phyloP scores from a whole-genome alignment of 2,113 vertebrate species.

The Macrotus californicus region DNA sequence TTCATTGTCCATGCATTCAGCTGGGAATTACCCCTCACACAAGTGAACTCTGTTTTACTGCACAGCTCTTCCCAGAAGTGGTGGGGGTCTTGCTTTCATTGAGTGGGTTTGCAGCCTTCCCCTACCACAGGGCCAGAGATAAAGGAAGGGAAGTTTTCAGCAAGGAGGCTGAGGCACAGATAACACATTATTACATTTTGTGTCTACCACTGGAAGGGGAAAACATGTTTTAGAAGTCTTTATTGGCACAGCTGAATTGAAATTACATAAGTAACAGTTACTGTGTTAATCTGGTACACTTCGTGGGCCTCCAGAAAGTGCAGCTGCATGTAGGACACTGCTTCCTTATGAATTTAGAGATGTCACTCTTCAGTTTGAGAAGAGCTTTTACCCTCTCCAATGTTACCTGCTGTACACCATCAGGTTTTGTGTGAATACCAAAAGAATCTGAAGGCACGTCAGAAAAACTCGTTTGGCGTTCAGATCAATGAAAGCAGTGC shows the following conservation, averaged over 20 bases:
- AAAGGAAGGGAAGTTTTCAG: not conserved
- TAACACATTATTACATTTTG: not conserved
- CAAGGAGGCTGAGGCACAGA: not conserved
- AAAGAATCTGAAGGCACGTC: not conserved
- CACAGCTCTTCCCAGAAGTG: not conserved
- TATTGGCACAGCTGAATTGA: not conserved
- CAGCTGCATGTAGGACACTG: not conserved
- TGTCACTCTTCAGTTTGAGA: not conserved
- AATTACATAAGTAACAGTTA: not conserved
- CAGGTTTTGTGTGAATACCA: not conserved
- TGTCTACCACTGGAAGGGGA: not conserved
- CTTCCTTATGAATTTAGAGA: not conserved
- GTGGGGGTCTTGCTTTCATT: not conserved
- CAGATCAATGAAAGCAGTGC: not conserved
- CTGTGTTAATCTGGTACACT: not conserved
- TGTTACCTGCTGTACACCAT: not conserved
- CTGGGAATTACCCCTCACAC: not conserved
- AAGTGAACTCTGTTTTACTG: conserved; percentile 10
- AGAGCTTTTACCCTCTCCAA: not conserved
- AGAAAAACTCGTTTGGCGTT: conserved; percentile 7
- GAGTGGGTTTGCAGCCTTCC: not conserved
- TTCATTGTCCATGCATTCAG: not conserved
- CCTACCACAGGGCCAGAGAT: not conserved
- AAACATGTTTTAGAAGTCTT: not conserved
- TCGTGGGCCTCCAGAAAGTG: not conserved